A percentile compares a stretch with the other conserved stretches of the same genome.
Evolutionary conservation across 1,140 invertebrate genomes (phyloP).

Genomic region (Drosophila melanogaster): DNA sequence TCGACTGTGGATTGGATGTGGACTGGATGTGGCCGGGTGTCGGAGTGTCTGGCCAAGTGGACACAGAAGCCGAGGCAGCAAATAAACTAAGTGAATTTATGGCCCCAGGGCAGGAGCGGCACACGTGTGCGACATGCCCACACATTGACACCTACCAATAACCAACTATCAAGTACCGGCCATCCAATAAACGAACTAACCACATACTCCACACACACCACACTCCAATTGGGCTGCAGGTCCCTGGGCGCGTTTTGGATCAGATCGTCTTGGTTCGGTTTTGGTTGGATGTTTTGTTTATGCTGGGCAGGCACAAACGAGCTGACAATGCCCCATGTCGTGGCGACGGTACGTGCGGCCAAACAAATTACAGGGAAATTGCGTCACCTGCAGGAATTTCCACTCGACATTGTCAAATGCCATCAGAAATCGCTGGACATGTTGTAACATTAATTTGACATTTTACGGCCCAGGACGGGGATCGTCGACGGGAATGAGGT

Average conservation of each 20-base stretch:
- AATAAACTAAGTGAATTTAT: slow-evolving; percentile 75
- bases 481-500: neutral
- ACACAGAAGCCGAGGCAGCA: slow-evolving; percentile 40
- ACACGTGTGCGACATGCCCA: slow-evolving; percentile 72
- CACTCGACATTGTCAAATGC: slow-evolving; percentile 77
- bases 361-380: slow-evolving; percentile 81
- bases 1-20: neutral
- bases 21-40: slow-evolving; percentile 10
- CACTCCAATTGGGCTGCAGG: slow-evolving; percentile 55
- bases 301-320: slow-evolving; percentile 73
- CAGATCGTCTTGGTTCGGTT: slow-evolving; percentile 16
- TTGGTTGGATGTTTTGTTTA: slow-evolving; percentile 61
- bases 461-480: slow-evolving; percentile 62
- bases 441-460: slow-evolving; percentile 83
- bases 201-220: neutral
- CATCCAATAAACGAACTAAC: slow-evolving; percentile 17
- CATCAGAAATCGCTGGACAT: slow-evolving; percentile 79
- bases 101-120: slow-evolving; percentile 48
- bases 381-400: slow-evolving; percentile 82
- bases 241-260: slow-evolving; percentile 67
- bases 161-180: slow-evolving; percentile 23
- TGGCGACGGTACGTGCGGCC: slow-evolving; percentile 71
- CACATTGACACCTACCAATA: slow-evolving; percentile 66
- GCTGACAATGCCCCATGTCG: slow-evolving; percentile 65
- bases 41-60: slow-evolving; percentile 27